Base-by-base conservation (phyloP, 2,797 vertebrate genomes). In the Picus viridis region DNA sequence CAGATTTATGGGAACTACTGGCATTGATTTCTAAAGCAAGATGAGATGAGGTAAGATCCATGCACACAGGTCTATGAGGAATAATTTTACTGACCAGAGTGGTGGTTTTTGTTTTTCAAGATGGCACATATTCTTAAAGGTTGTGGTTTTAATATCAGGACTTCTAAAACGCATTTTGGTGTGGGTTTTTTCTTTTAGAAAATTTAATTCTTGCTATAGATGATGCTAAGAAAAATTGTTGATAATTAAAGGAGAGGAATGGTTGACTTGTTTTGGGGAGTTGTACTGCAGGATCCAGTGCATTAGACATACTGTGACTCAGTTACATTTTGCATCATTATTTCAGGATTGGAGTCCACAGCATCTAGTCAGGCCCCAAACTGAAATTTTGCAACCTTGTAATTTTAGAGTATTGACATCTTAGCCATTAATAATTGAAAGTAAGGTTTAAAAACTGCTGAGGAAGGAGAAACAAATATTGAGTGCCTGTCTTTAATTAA, bases 271-370 rank as follows among this genome's bases (percentile, higher is more conserved):
- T 8, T 32, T 77, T 77, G 39, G 24, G n/a, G 71, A 36, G 6
- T n/a, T 80, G n/a, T 70, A 43, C 29, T 1, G 4, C 5, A 11
- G 59, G 53, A 72, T 8, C 5, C 3, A 0, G 1, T 64, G 8
- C 14, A 9, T 69, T 24, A 56, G 45, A n/a, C 4, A 4, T 20
- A 30, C 8, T 78, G 14, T 30, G 59, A 53, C 20, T 87, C 16
- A 6, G 9, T 54, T 69, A 41, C 6, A 26, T 68, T 84, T 76
- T 79, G 30, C 18, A 17, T 84, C 18, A 2, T 58, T 56, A 34
- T 83, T 89, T 88, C 84, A 54, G 59, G 12, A 19, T 51, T 73
- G 57, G 30, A 85, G 20, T 30, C 22, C 22, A 30, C 5, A 12
- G 24, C 63, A 62, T 61, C 57, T 71, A 18, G 51, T 27, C 12